Conservation (phyloP, 1,140 invertebrate genomes). For the Ylistrum balloti region DNA sequence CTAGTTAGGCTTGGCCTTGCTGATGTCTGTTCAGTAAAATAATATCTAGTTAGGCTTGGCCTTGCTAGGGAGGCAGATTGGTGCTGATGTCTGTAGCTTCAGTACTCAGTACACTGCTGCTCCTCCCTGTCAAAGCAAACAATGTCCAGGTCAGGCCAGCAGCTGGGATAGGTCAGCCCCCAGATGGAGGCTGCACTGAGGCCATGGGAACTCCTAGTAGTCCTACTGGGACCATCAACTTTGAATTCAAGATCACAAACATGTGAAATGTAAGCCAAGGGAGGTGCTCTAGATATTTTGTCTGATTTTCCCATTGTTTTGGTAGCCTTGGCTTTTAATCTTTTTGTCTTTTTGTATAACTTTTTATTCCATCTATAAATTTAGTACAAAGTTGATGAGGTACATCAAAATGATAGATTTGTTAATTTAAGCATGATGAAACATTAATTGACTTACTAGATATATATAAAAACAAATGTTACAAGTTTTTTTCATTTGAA, state of each 20-base stretch:
- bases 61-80: not conserved
- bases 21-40: not conserved
- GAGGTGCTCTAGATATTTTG: no score
- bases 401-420: no score
- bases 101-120: not conserved
- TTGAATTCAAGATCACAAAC: not conserved
- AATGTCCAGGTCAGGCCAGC: constrained; percentile 22
- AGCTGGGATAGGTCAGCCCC: not conserved
- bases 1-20: not conserved
- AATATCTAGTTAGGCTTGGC: not conserved
- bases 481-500: no score
- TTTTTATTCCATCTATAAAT: no score
- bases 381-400: no score
- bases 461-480: no score
- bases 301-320: no score
- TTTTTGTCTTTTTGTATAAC: no score
- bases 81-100: not conserved
- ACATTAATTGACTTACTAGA: no score
- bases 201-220: not conserved
- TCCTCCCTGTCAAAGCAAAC: constrained; percentile 14
- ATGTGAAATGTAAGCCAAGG: not conserved
- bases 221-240: not conserved
- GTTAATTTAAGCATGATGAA: no score
- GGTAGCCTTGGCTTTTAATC: no score
- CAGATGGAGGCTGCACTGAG: not conserved